Evolutionary conservation across 2,888 invertebrate species (phyloP), one percentile per base, ranked within the genome.

Genomic region (Athalia rosae): DNA sequence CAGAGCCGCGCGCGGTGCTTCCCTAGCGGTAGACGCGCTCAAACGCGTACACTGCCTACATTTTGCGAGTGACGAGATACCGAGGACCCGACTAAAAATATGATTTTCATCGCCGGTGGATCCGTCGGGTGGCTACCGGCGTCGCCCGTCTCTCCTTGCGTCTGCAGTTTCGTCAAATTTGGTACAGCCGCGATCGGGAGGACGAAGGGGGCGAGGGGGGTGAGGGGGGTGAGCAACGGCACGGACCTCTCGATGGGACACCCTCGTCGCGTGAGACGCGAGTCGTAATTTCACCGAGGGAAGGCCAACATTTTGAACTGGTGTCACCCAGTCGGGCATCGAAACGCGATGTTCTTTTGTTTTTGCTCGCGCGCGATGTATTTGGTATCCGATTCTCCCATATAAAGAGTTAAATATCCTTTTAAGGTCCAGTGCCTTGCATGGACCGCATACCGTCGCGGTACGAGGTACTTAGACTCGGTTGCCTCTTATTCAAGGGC

Each of bases 341-440:
- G 80, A 79, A 79, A 79, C 83, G 80, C 82, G 82, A 83, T 83
- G 81, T 83, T 86, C 85, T 85, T 85, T 84, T 87, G 87, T 87
- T 86, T 88, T 87, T 84, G 77, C 79, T 79, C 81, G 82, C 79
- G 82, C 85, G 82, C 85, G 87, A 87, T 87, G 85, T 85, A 85
- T 87, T 86, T 87, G 87, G 87, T 86, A 87, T 84, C 83, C 85
- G 87, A 85, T 85, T 85, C 86, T 82, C 78, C 88, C 88, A 87
- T 87, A 87, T 88, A 87, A 84, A 88, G 88, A 84, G 84, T 84
- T 87, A 88, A 88, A 87, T 88, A 84, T 88, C 87, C 88, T 87
- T 88, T 87, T 88, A 87, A 82, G 87, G 88, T 77, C 80, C 83
- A 84, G 85, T 81, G 84, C 87, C 87, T 87, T 87, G 84, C 85